Conservation (phyloP, 1,140 invertebrate species). For the Odontomachus brunneus region DNA sequence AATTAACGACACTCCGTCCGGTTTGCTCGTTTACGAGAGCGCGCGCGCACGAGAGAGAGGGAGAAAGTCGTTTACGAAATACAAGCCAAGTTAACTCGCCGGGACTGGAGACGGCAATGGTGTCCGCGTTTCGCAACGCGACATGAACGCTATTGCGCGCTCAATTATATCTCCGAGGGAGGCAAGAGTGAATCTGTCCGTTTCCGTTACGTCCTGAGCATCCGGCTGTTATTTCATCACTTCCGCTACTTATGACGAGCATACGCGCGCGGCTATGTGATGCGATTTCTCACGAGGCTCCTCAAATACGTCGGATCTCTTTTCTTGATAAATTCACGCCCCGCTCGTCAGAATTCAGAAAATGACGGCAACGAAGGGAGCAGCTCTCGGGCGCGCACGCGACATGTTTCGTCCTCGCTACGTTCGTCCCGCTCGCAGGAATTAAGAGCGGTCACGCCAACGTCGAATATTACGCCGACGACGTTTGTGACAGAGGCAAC, state of each 20-base stretch:
- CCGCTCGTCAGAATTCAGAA: not conserved
- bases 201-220: no score
- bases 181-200: not conserved
- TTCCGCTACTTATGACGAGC: no score
- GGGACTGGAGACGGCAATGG: constrained; percentile 79
- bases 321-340: no score
- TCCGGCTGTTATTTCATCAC: no score
- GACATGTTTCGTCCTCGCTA: no score
- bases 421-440: not conserved
- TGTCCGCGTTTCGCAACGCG: no score
- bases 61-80: constrained; percentile 49
- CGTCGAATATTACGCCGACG: constrained; percentile 2
- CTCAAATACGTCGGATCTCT: no score
- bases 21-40: not conserved
- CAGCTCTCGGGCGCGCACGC: not conserved
- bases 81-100: constrained; percentile 67
- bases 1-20: no score
- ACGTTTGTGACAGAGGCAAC: constrained; percentile 15
- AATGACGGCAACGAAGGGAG: not conserved
- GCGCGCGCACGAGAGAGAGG: no score
- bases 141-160: constrained; percentile 77
- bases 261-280: no score
- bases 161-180: constrained; percentile 38
- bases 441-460: constrained; percentile 4
- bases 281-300: no score